A percentile compares a stretch with the other conserved stretches of the same genome.
phyloP scores from a whole-genome alignment of 2,113 vertebrate species.

The Mastomys natalensis region DNA sequence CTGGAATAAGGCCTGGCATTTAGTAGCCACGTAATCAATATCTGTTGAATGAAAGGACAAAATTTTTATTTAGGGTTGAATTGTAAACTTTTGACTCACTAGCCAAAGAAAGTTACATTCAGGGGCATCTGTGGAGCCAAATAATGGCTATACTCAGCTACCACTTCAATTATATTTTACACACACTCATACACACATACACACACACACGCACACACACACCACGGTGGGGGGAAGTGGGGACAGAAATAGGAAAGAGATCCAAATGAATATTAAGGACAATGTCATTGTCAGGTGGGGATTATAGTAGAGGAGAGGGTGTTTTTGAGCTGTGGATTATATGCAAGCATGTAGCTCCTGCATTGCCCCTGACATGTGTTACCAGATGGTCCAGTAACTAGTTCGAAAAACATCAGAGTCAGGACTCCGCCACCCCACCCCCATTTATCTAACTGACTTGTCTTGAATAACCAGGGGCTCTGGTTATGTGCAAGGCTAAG shows the following conservation, averaged over 20 bases:
- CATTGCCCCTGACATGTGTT: background rate
- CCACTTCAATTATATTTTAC: background rate
- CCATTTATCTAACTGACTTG: background rate
- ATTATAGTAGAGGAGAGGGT: background rate
- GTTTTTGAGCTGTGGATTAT: background rate
- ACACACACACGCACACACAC: background rate
- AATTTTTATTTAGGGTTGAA: background rate
- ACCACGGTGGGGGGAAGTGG: background rate
- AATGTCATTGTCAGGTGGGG: background rate
- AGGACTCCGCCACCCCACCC: background rate
- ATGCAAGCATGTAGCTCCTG: fast-evolving
- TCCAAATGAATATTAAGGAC: background rate
- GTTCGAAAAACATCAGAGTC: background rate
- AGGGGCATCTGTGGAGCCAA: background rate
- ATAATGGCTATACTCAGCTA: background rate
- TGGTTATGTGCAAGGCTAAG: background rate
- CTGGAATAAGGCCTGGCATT: background rate
- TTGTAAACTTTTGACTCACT: background rate
- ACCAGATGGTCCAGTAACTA: background rate
- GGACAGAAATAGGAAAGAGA: background rate
- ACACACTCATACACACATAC: background rate
- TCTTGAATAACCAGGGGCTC: background rate
- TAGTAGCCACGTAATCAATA: background rate
- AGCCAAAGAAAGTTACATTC: background rate
- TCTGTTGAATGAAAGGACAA: background rate